Base-by-base conservation (phyloP, 2,888 invertebrate species). In the Mongoloraphidia duomilia region DNA sequence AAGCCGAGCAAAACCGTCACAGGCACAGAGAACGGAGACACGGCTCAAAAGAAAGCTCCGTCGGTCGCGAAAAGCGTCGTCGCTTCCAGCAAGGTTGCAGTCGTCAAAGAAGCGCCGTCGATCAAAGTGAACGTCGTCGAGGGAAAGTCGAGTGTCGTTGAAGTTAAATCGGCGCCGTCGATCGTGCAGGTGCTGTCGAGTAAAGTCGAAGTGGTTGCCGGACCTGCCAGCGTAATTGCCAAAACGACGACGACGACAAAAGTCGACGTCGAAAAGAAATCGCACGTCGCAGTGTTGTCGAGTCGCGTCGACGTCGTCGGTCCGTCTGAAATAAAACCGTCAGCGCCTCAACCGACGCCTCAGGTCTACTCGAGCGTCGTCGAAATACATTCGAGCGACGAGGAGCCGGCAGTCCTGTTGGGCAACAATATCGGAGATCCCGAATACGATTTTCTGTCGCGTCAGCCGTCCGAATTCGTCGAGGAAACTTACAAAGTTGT, bases 401-500 rank as follows among this genome's bases (percentile, higher is more conserved):
- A 77, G 56, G 78, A 80, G 51, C 77, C 79, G 12, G 6, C 26
- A 26, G 73, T 78, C 41, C 65, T 76, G 33, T 70, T 75, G 11
- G 82, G 83, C 51, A 87, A 86, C 60, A 82, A 84, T 59, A 75
- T 84, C 38, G 83, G 80, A 17, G 84, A 84, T 54, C 85, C 87
- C 0, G 88, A 88, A 67, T 89, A 88, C 61, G 88, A 89, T 63
- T 84, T 87, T 60, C 73, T 89, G 4, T 88, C 88, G 8, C 76
- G 87, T 38, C 88, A 90, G 60, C 89, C 89, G 1, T 82, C 85
- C 9, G 87, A 89, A 66, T 82, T 84, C 56, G 82, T 86, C 8
- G 88, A 89, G 65, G 88, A 89, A 71, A 86, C 88, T 0, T 89
- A 82, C 66, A 84, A 83, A 68, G 82, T 88, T 57, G 82, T 87